Evolutionary conservation across 2,797 vertebrate species (phyloP).

Genomic region (Xenops minutus): DNA sequence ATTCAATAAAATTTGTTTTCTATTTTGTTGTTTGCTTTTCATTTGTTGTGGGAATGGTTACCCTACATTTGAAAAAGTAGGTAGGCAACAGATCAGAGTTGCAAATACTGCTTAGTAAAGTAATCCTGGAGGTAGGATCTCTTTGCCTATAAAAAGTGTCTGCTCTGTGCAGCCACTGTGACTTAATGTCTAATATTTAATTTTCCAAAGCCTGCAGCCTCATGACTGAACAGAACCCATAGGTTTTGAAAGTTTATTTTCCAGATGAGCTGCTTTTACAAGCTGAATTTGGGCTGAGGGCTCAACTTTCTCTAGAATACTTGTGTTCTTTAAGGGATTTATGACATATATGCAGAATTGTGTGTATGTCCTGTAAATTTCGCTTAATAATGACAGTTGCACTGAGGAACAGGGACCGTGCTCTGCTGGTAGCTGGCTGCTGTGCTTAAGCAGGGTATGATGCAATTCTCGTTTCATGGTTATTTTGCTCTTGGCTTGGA

Average conservation of each 20-base stretch:
- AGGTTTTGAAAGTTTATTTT: background rate
- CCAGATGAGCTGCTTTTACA: background rate
- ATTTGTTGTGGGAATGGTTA: background rate
- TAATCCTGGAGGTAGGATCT: background rate
- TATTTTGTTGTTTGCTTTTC: slow-evolving; percentile 64
- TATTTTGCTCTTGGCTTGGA: background rate
- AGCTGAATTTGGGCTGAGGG: background rate
- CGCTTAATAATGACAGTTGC: background rate
- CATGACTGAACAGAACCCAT: background rate
- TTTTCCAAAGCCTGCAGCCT: background rate
- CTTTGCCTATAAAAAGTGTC: background rate
- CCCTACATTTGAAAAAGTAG: background rate
- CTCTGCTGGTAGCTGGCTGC: background rate
- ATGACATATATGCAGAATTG: background rate
- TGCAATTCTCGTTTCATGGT: background rate
- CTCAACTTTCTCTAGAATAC: background rate
- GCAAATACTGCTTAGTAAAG: background rate
- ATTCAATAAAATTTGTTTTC: slow-evolving; percentile 78
- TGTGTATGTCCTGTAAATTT: rapidly evolving
- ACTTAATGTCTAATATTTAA: background rate
- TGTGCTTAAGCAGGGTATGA: background rate
- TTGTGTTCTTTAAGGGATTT: background rate
- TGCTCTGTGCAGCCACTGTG: background rate
- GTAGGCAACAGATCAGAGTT: rapidly evolving
- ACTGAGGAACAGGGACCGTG: background rate